A percentile compares a stretch with the other conserved stretches of the same genome.
These are phyloP conservation scores for Chloebia gouldiae DNA, from an alignment of 2,113 vertebrate genomes.

Conservation along the genomic window DNA sequence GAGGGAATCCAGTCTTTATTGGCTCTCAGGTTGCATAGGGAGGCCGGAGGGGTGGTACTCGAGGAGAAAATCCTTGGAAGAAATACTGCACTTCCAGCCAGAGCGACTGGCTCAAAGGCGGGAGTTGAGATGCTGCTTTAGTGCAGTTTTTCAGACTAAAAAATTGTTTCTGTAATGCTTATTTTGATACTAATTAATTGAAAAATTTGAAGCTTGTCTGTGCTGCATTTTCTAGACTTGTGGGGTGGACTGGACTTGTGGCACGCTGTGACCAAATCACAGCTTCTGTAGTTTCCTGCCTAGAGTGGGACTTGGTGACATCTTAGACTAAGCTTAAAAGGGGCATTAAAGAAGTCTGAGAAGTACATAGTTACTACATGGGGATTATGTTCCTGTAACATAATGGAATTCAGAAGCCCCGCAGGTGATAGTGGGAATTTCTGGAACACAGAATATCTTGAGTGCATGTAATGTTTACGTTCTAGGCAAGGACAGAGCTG, in stretches of 20 bases:
- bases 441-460: rapidly evolving
- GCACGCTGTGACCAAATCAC: rapidly evolving
- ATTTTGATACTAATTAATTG: rapidly evolving
- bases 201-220: rapidly evolving
- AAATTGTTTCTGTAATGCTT: no score
- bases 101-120: no score
- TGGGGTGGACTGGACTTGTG: not conserved
- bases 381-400: rapidly evolving
- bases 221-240: rapidly evolving
- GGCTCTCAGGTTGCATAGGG: not conserved
- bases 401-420: not conserved
- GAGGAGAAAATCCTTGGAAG: rapidly evolving
- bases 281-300: not conserved
- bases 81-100: rapidly evolving
- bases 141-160: not conserved
- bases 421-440: not conserved
- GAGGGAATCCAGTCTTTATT: rapidly evolving
- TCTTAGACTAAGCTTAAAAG: not conserved
- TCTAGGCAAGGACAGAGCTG: not conserved
- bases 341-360: rapidly evolving
- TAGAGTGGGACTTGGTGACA: not conserved
- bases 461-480: rapidly evolving
- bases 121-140: not conserved
- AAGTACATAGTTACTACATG: rapidly evolving
- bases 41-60: no score